Evolutionary conservation across 1,140 invertebrate genomes (phyloP).

Genomic region (Hyphantria cunea): DNA sequence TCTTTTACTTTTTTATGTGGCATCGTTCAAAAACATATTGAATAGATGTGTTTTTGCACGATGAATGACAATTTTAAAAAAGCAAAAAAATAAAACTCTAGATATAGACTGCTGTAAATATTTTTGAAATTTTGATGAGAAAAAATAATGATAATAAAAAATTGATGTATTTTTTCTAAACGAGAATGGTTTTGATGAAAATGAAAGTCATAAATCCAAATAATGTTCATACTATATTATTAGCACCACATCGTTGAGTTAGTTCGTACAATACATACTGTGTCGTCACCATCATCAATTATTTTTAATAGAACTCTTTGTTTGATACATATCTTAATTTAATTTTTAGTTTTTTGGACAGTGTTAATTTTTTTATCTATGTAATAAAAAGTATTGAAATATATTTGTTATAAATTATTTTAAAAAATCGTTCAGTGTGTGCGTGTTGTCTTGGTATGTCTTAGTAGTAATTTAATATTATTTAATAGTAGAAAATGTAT

Average conservation of each 20-base stretch:
- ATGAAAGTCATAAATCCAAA: conserved; percentile 14
- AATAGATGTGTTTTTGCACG: conserved; percentile 27
- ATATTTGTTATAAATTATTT: conserved; percentile 29
- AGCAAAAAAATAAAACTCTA: conserved; percentile 37
- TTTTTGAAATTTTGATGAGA: conserved; percentile 53
- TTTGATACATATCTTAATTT: conserved; percentile 26
- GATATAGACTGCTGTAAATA: conserved; percentile 59
- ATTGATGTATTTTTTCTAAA: conserved; percentile 74
- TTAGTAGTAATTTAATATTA: conserved; percentile 13
- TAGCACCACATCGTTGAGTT: conserved; percentile 15
- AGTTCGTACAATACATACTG: conserved; percentile 3
- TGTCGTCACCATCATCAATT: conserved; percentile 18
- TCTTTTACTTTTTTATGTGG: conserved; percentile 38
- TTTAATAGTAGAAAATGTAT: conserved; percentile 4
- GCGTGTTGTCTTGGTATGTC: conserved; percentile 9
- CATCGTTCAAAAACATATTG: conserved; percentile 28
- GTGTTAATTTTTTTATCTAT: conserved; percentile 8
- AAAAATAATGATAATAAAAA: conserved; percentile 50
- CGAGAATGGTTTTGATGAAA: conserved; percentile 48
- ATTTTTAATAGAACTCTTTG: conserved; percentile 11
- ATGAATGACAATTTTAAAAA: conserved; percentile 30
- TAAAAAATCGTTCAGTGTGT: conserved; percentile 1
- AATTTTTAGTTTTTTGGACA: conserved; percentile 10
- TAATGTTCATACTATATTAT: conserved; percentile 13
- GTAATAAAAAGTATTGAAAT: conserved; percentile 13